These are phyloP conservation scores for Theocolax elegans DNA, from an alignment of 1,140 invertebrate genomes.

Conservation along the genomic window DNA sequence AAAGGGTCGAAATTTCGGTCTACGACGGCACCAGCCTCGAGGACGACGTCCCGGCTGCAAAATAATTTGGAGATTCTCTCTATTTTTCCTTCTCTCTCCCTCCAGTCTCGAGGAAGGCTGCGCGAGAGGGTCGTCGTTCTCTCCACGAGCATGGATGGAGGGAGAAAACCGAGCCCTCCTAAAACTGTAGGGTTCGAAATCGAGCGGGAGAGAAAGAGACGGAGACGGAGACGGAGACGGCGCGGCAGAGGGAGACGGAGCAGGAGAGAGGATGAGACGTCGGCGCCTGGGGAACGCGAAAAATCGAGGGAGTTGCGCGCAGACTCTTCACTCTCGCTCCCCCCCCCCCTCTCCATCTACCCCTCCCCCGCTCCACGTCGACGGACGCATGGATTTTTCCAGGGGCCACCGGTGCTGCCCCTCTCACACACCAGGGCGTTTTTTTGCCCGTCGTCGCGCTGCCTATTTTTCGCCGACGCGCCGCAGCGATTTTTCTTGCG, in stretches of 20 bases:
- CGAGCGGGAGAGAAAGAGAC: neutral
- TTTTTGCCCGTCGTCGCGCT: constrained; percentile 46
- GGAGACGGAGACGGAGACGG: constrained; percentile 38
- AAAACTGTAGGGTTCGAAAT: neutral
- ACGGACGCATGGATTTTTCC: constrained; percentile 37
- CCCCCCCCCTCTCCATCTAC: constrained; percentile 47
- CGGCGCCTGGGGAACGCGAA: constrained; percentile 38
- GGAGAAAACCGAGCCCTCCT: neutral
- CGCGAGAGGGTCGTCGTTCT: constrained; percentile 20
- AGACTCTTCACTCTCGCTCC: constrained; percentile 38
- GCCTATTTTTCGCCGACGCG: constrained; percentile 29
- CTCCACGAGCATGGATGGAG: neutral
- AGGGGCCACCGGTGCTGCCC: neutral
- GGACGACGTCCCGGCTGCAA: constrained; percentile 50
- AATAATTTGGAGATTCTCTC: constrained; percentile 53
- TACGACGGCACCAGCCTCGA: neutral
- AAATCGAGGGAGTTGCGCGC: constrained; percentile 44
- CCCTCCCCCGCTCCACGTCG: neutral
- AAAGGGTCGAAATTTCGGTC: constrained; percentile 61
- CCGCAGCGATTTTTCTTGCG: constrained; percentile 37
- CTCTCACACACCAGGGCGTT: neutral
- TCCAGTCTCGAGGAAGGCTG: constrained; percentile 2
- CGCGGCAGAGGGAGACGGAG: too few relatives aligned
- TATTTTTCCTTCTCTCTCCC: neutral
- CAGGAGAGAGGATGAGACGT: too few relatives aligned